Conservation (phyloP, 2,888 invertebrate genomes). For the Ditula angustiorana region DNA sequence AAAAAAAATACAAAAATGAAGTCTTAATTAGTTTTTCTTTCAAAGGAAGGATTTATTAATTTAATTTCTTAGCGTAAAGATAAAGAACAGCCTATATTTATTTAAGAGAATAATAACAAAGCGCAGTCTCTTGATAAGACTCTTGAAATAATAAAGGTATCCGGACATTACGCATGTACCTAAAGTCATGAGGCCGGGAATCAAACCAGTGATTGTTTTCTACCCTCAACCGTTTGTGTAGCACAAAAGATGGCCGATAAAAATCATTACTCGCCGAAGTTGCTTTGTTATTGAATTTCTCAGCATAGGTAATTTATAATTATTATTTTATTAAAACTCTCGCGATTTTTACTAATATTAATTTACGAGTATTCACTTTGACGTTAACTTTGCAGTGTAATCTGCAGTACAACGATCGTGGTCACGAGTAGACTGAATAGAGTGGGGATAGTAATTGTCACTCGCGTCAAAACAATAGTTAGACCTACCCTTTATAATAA, state of each 20-base stretch:
- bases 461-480: too few species aligned
- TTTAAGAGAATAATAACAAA: slow-evolving; percentile 64
- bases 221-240: slow-evolving; percentile 62
- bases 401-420: too few species aligned
- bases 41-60: too few species aligned
- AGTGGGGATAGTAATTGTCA: too few species aligned
- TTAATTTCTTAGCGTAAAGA: too few species aligned
- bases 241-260: slow-evolving; percentile 77
- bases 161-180: slow-evolving; percentile 62
- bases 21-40: too few species aligned
- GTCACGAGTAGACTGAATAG: too few species aligned
- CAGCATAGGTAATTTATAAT: background rate
- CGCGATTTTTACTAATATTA: too few species aligned
- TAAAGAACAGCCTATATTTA: slow-evolving; percentile 61
- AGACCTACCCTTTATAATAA: too few species aligned
- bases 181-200: slow-evolving; percentile 57
- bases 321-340: background rate
- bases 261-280: slow-evolving; percentile 59
- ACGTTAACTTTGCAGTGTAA: too few species aligned
- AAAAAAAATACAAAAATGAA: too few species aligned
- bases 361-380: too few species aligned
- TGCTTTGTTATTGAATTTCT: slow-evolving; percentile 46
- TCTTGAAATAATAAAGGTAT: slow-evolving; percentile 76
- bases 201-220: slow-evolving; percentile 70
- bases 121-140: slow-evolving; percentile 69